Conservation (phyloP, 2,113 vertebrate species). For the Anguilla japonica region DNA sequence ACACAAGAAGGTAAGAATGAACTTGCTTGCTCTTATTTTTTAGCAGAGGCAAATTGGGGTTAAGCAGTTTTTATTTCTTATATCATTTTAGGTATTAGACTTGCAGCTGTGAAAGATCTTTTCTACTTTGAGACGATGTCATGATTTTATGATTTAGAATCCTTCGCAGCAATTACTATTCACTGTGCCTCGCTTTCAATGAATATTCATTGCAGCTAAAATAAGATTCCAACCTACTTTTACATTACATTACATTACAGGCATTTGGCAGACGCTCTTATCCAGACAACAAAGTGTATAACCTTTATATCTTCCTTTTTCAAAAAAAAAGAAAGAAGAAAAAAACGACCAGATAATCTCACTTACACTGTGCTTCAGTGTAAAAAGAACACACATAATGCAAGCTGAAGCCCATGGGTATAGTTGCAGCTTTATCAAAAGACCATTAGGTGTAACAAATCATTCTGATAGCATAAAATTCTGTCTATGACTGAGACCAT, state of each 20-base stretch:
- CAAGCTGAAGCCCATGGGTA: neutral
- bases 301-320: too few species aligned
- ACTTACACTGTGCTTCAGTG: neutral
- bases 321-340: too few species aligned
- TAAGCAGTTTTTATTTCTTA: neutral
- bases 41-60: neutral
- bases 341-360: neutral
- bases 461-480: too few species aligned
- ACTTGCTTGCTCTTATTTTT: neutral
- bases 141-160: neutral
- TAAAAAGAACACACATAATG: neutral
- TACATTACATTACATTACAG: too few species aligned
- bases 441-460: neutral
- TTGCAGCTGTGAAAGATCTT: neutral
- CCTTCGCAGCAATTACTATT: neutral
- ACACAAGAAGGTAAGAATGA: neutral
- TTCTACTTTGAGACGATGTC: neutral
- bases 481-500: too few species aligned
- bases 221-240: neutral
- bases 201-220: constrained; percentile 1
- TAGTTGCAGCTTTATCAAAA: neutral
- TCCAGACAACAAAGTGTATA: too few species aligned
- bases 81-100: neutral
- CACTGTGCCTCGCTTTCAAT: neutral
- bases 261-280: too few species aligned